phyloP scores from a whole-genome alignment of 2,797 vertebrate genomes.

The Oryzias dopingdopingensis region DNA sequence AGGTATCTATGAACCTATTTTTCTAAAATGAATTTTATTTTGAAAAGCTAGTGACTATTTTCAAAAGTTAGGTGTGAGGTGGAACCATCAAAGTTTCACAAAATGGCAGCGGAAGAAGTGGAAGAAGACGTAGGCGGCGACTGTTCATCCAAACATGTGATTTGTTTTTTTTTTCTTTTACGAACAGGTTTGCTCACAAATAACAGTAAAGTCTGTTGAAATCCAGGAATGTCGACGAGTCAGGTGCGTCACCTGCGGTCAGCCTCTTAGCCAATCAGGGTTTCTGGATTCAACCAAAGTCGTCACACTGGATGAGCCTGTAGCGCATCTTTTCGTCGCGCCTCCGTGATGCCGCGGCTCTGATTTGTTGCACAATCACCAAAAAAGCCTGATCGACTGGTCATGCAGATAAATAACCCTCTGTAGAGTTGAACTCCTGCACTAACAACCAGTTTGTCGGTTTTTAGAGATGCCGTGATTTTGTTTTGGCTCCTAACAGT shows the following conservation, averaged over 20 bases:
- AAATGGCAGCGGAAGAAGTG: conserved; percentile 12
- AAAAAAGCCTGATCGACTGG: conserved; percentile 68
- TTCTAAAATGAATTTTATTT: too few species aligned
- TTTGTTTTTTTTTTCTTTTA: conserved; percentile 23
- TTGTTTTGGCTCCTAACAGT: conserved; percentile 7
- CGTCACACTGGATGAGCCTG: conserved; percentile 74
- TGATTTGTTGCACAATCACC: conserved; percentile 77
- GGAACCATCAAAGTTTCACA: neutral
- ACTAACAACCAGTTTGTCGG: conserved; percentile 54
- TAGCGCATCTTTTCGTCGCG: conserved; percentile 67
- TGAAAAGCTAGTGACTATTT: too few species aligned
- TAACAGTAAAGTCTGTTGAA: conserved; percentile 21
- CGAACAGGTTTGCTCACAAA: conserved; percentile 42
- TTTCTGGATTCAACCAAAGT: conserved; percentile 17
- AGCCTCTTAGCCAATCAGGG: conserved; percentile 53
- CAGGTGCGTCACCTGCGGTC: conserved; percentile 44
- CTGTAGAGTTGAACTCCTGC: conserved; percentile 23
- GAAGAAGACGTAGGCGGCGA: neutral
- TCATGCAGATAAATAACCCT: conserved; percentile 53
- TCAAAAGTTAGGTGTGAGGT: conserved; percentile 5
- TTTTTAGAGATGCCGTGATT: conserved; percentile 51
- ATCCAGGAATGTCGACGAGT: conserved; percentile 61
- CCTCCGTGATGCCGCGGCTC: conserved; percentile 42
- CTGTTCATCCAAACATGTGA: conserved; percentile 6
- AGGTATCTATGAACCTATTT: too few species aligned